A percentile compares a stretch with the other conserved stretches of the same genome.
Conservation (phyloP, 2,113 vertebrate species). For the Cephalopterus ornatus region DNA sequence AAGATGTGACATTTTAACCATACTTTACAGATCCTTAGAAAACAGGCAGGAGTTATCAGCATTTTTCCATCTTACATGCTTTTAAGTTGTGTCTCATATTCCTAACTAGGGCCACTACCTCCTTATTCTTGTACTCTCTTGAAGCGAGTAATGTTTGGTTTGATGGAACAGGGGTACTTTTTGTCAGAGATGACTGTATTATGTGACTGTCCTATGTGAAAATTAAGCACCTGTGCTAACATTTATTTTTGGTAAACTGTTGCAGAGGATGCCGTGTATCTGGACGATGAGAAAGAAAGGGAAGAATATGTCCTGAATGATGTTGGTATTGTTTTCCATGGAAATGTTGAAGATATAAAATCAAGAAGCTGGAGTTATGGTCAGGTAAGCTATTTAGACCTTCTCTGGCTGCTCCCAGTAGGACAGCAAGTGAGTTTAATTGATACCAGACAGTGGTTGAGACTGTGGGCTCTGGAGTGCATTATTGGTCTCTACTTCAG, state of each 20-base stretch:
- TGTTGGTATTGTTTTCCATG: conserved; percentile 89
- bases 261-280: conserved; percentile 87
- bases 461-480: neutral
- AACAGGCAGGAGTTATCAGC: neutral
- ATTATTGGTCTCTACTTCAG: conserved; percentile 8
- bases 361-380: conserved; percentile 92
- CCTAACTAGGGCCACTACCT: neutral
- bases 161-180: neutral
- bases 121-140: neutral
- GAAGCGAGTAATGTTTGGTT: neutral
- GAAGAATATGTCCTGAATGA: conserved; percentile 92
- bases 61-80: conserved; percentile 19
- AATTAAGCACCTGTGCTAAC: neutral
- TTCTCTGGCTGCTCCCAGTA: neutral
- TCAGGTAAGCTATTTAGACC: conserved; percentile 80
- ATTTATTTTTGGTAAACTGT: neutral
- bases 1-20: conserved; percentile 52
- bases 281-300: conserved; percentile 84
- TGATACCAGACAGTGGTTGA: conserved; percentile 16
- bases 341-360: conserved; percentile 76
- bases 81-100: neutral
- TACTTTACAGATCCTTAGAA: conserved; percentile 13
- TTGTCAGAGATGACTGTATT: neutral
- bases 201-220: neutral
- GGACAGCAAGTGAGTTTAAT: neutral